Conservation (phyloP, 1,140 invertebrate species). For the Trichogramma pretiosum region DNA sequence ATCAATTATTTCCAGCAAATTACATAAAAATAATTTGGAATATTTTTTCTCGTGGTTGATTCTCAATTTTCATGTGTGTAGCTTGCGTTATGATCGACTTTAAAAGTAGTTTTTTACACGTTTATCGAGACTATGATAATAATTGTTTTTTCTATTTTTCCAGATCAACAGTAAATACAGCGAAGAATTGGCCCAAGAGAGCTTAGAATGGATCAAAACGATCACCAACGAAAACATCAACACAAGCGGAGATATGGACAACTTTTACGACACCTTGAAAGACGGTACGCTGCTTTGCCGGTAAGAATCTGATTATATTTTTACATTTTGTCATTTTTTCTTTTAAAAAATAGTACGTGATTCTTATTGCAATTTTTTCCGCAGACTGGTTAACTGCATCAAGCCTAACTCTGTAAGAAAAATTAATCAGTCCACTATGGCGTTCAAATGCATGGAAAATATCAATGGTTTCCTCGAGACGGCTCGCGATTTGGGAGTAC, state of each 20-base stretch:
- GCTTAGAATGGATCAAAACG: conserved; percentile 80
- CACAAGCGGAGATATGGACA: conserved; percentile 79
- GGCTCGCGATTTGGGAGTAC: conserved; percentile 81
- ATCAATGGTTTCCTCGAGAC: conserved; percentile 88
- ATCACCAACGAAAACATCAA: conserved; percentile 73
- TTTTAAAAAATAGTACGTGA: conserved; percentile 5
- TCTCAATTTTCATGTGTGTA: no score
- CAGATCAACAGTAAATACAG: conserved; percentile 95
- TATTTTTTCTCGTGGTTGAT: no score
- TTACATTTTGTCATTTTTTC: no score
- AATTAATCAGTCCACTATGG: conserved; percentile 77
- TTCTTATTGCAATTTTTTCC: conserved; percentile 26
- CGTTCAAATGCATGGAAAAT: conserved; percentile 99
- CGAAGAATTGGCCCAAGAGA: conserved; percentile 81
- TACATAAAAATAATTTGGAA: no score
- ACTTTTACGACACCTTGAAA: conserved; percentile 82
- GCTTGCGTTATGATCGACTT: no score
- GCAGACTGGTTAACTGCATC: conserved; percentile 70
- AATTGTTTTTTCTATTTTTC: no score
- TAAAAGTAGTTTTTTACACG: no score
- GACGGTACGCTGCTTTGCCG: conserved; percentile 80
- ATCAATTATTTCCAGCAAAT: no score
- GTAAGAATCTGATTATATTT: no score
- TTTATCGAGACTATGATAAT: no score
- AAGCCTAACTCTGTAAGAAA: conserved; percentile 76